A percentile compares a stretch with the other conserved stretches of the same genome.
phyloP scores from a whole-genome alignment of 2,797 vertebrate species.

The Sarcophilus harrisii region DNA sequence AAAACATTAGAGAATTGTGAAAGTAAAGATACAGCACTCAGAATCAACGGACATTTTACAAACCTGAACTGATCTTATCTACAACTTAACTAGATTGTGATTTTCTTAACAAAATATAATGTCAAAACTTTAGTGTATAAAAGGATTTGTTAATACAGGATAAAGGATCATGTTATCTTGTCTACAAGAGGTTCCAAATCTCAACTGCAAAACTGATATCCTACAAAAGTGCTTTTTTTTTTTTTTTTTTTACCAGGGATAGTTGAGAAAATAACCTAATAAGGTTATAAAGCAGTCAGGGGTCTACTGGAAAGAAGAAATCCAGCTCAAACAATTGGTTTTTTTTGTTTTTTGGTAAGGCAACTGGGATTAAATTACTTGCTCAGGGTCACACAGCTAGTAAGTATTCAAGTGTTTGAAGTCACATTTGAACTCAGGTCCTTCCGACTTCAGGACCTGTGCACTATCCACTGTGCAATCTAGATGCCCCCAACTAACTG shows the following conservation, averaged over 20 bases:
- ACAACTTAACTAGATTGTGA: constrained; percentile 24
- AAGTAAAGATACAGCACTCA: constrained; percentile 12
- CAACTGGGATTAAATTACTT: no score
- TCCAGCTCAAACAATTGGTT: not conserved
- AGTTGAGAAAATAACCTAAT: not conserved
- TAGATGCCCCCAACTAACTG: not conserved
- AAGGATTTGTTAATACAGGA: not conserved
- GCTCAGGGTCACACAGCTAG: no score
- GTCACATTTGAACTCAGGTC: no score
- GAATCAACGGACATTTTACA: constrained; percentile 29
- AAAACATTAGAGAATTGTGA: constrained; percentile 33
- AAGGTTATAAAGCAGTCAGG: not conserved
- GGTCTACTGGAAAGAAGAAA: not conserved
- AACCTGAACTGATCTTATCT: constrained; percentile 31
- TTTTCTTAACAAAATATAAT: constrained; percentile 52
- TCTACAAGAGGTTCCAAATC: constrained; percentile 8
- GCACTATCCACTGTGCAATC: no score
- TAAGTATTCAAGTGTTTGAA: no score
- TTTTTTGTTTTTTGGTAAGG: no score
- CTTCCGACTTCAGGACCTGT: no score
- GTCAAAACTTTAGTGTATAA: not conserved
- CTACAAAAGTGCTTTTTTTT: not conserved
- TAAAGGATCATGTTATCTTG: constrained; percentile 12
- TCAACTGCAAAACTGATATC: not conserved
- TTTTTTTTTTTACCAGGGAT: no score